Base-by-base conservation (phyloP, 2,888 invertebrate genomes). In the Tachina lurida region DNA sequence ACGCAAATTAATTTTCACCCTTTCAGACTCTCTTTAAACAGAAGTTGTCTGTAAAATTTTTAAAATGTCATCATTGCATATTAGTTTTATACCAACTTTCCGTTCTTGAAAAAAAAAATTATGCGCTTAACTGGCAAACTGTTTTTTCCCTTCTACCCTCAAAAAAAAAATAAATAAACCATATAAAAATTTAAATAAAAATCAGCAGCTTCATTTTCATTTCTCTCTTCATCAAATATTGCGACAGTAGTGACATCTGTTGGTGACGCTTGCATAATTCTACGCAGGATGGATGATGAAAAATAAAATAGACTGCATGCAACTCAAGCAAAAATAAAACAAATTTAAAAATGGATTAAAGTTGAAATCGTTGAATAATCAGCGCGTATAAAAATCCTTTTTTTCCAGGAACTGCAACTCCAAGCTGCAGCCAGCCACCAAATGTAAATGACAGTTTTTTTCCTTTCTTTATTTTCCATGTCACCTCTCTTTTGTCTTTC, bases 171-270 rank as follows among this genome's bases (percentile, higher is more conserved):
- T 45, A 17, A 49, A 65, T 49, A 45, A n/a, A n/a, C 49, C 31
- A 31, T 7, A 31, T 31, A 31, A 31, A 31, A 31, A 31, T 31
- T 5, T 31, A 31, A 31, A 31, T 31, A 7, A 31, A 31, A 31
- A 31, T 5, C 5, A 31, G 31, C 17, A 52, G 63, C 41, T 73
- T 84, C 67, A 80, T 84, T 84, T 80, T 58, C 68, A 74, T 58
- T 81, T 84, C 81, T 68, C 58, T 81, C 81, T 77, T 84, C 77
- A 80, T 84, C 81, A 84, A 68, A 73, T 84, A 81, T 63, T 67
- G 81, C 76, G 81, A 81, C 81, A 84, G 63, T n/a, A 60, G 45
- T 73, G 81, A 81, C 84, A 84, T 84, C 81, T 84, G 84, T 77
- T 84, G 74, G 77, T 81, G 84, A 84, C 81, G 74, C 68, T 68